phyloP scores from a whole-genome alignment of 2,113 vertebrate genomes.

The Taxidea taxus region DNA sequence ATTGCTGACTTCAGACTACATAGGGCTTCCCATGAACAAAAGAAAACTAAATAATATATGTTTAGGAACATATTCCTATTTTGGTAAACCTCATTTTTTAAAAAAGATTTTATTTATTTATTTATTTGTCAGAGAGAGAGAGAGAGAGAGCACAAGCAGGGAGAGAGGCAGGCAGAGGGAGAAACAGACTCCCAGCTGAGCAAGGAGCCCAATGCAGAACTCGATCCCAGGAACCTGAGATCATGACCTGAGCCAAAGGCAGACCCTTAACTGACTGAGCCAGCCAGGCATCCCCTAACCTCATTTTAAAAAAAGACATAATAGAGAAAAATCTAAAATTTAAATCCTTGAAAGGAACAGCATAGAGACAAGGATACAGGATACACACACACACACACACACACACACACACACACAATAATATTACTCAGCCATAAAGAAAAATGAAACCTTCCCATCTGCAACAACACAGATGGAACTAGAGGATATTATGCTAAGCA shows the following conservation, averaged over 20 bases:
- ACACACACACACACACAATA: neutral
- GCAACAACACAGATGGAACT: neutral
- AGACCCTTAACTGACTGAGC: neutral
- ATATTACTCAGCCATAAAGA: neutral
- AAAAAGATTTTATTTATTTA: neutral
- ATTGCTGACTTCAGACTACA: neutral
- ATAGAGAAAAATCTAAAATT: neutral
- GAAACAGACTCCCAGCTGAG: neutral
- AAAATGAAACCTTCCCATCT: neutral
- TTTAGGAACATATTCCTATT: neutral
- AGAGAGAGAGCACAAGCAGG: neutral
- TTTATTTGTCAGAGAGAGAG: neutral
- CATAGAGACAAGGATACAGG: neutral
- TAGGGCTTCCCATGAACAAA: neutral
- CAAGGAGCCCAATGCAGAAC: neutral
- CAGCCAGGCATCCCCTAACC: neutral
- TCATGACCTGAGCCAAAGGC: neutral
- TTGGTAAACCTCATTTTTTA: neutral
- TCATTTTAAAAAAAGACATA: neutral
- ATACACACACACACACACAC: neutral
- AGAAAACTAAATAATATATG: neutral
- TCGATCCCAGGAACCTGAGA: neutral
- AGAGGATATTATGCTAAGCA: neutral
- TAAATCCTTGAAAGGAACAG: neutral
- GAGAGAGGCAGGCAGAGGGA: neutral